Conservation (phyloP, 2,113 vertebrate genomes). For the Stegastes partitus region DNA sequence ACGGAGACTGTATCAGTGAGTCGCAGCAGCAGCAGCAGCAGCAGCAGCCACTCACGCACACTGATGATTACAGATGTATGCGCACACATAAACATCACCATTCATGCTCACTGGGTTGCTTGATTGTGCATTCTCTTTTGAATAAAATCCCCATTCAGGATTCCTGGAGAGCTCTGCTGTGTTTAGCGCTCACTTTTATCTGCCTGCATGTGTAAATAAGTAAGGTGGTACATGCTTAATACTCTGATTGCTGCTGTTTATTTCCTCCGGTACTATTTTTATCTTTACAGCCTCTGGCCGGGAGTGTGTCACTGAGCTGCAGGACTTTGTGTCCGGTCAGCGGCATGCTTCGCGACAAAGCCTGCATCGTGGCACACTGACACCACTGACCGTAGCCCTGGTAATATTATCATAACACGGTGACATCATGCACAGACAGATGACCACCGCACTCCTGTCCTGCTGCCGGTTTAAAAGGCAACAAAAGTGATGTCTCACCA, state of each 20-base stretch:
- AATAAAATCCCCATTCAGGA: slow-evolving; percentile 4
- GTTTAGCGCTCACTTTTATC: background rate
- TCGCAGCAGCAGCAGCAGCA: background rate
- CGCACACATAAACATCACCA: background rate
- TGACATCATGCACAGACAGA: background rate
- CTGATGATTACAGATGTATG: background rate
- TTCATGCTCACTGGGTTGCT: background rate
- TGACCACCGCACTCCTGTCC: background rate
- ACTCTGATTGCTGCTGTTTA: slow-evolving; percentile 36
- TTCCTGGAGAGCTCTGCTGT: slow-evolving; percentile 6
- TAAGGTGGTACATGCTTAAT: slow-evolving; percentile 6
- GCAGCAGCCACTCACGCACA: background rate
- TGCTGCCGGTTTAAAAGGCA: background rate
- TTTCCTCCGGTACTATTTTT: slow-evolving; percentile 42
- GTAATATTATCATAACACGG: slow-evolving; percentile 27
- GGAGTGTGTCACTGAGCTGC: slow-evolving; percentile 27
- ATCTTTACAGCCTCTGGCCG: slow-evolving; percentile 20
- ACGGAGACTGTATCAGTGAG: slow-evolving; percentile 30
- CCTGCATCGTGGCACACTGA: slow-evolving; percentile 34
- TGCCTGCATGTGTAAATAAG: slow-evolving; percentile 7
- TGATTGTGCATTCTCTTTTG: background rate
- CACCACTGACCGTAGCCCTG: slow-evolving; percentile 10
- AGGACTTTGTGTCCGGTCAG: slow-evolving; percentile 45
- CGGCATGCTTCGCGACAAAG: slow-evolving; percentile 37
- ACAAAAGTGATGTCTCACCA: background rate